A percentile compares a stretch with the other conserved stretches of the same genome.
phyloP scores from a whole-genome alignment of 2,888 invertebrate genomes.

The Frankliniella fusca region DNA sequence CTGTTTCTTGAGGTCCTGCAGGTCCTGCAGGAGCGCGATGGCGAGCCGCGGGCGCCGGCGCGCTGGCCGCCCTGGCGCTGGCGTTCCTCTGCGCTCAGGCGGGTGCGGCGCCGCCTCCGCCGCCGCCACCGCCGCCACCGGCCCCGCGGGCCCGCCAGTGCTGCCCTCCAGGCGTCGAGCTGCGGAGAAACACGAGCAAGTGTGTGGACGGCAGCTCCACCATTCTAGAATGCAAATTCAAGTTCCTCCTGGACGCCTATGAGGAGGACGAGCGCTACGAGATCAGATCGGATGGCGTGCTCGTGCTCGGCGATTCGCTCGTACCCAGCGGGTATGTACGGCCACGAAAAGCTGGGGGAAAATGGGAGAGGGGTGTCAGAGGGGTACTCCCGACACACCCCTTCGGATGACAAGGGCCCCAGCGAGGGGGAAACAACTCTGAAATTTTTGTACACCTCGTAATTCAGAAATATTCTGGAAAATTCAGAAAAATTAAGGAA shows the following conservation, averaged over 20 bases:
- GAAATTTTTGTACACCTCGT: no score
- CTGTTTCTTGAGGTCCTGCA: no score
- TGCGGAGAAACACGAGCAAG: constrained; percentile 43
- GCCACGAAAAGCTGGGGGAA: no score
- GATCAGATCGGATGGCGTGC: constrained; percentile 44
- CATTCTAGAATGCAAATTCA: constrained; percentile 42
- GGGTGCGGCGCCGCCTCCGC: neutral
- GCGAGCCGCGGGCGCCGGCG: neutral
- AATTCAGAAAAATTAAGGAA: no score
- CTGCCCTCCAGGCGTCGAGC: constrained; percentile 44
- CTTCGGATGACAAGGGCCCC: no score
- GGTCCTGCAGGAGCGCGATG: no score
- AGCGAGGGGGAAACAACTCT: no score
- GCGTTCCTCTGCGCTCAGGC: neutral
- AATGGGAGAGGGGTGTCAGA: neutral
- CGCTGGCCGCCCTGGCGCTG: neutral
- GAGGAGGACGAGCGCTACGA: constrained; percentile 45
- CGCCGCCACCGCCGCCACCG: constrained; percentile 41
- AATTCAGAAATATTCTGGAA: no score
- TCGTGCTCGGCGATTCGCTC: constrained; percentile 42
- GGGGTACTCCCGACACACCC: no score
- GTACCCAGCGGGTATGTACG: no score
- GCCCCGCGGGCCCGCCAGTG: constrained; percentile 44
- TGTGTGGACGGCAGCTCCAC: constrained; percentile 42
- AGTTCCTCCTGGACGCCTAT: constrained; percentile 49